Evolutionary conservation across 1,140 invertebrate species (phyloP).

Genomic region (Leucophenga varia): DNA sequence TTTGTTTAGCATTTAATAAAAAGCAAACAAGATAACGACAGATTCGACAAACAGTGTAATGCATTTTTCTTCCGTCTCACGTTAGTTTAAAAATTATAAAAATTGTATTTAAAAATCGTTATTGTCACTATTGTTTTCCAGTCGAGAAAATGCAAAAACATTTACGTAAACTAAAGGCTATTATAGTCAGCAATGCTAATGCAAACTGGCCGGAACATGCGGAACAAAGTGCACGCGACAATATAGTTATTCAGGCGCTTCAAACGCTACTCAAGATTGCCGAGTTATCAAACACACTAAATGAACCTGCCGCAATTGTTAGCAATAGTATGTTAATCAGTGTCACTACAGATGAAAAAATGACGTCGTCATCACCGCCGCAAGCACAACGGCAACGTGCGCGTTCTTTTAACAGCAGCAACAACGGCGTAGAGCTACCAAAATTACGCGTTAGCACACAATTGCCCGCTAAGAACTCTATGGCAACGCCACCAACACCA

Average conservation of each 20-base stretch:
- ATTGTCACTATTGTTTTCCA: too few species aligned
- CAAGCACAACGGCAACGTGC: constrained; percentile 30
- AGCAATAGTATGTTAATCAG: constrained; percentile 11
- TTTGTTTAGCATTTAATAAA: constrained; percentile 33
- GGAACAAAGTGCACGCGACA: constrained; percentile 43
- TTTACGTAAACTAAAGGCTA: constrained; percentile 41
- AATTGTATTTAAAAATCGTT: neutral
- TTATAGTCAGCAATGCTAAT: constrained; percentile 38
- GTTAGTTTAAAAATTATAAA: constrained; percentile 2
- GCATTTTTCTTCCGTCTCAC: neutral
- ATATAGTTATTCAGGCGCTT: constrained; percentile 46
- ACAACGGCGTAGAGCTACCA: constrained; percentile 28
- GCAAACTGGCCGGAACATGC: constrained; percentile 37
- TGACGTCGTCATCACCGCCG: constrained; percentile 2
- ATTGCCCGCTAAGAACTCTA: constrained; percentile 34
- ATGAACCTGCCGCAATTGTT: constrained; percentile 30
- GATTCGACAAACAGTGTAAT: too few species aligned
- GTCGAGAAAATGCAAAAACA: constrained; percentile 54
- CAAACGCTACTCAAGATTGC: constrained; percentile 50
- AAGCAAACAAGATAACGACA: neutral
- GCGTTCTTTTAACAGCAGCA: constrained; percentile 38
- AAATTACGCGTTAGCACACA: constrained; percentile 7
- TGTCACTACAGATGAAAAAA: neutral
- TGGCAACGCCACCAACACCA: constrained; percentile 34
- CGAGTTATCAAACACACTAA: constrained; percentile 39